Conservation (phyloP, 2,797 vertebrate species). For the Erpetoichthys calabaricus region DNA sequence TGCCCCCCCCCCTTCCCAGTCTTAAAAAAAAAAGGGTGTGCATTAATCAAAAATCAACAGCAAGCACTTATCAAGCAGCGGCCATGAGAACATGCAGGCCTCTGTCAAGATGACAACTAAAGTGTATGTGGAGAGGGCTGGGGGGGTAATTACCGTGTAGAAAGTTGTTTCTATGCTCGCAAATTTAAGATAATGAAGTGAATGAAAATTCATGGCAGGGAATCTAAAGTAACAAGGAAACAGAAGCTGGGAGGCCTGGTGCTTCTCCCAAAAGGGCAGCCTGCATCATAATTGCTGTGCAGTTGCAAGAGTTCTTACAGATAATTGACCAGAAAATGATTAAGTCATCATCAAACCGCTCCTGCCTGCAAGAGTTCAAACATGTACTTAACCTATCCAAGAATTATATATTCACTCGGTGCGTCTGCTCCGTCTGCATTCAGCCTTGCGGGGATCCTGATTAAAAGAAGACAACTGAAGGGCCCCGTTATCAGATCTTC, state of each 20-base stretch:
- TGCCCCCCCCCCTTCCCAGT: constrained; percentile 3
- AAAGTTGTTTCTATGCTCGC: constrained; percentile 67
- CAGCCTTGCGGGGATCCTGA: constrained; percentile 69
- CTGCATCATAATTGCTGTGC: constrained; percentile 71
- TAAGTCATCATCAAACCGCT: constrained; percentile 98
- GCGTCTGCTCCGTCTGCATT: constrained; percentile 69
- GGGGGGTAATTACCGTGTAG: constrained; percentile 52
- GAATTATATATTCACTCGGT: constrained; percentile 86
- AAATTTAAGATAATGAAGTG: constrained; percentile 63
- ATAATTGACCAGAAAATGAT: constrained; percentile 99
- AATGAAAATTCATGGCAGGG: constrained; percentile 70
- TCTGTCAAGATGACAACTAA: constrained; percentile 60
- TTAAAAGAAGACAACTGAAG: constrained; percentile 66
- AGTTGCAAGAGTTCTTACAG: constrained; percentile 76
- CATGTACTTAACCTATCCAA: constrained; percentile 98
- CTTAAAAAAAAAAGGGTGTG: constrained; percentile 38
- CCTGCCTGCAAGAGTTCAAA: constrained; percentile 93
- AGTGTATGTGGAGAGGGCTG: constrained; percentile 41
- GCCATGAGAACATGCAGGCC: constrained; percentile 60
- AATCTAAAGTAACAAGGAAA: constrained; percentile 60
- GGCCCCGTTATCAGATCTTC: constrained; percentile 87
- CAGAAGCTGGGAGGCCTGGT: constrained; percentile 65
- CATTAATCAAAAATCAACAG: constrained; percentile 73
- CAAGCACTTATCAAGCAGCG: constrained; percentile 61
- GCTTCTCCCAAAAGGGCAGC: constrained; percentile 69